Percentiles rank a stretch among this genome's conserved stretches.
Evolutionary conservation across 2,888 invertebrate genomes (phyloP).

Genomic region (Hipparchia semele): DNA sequence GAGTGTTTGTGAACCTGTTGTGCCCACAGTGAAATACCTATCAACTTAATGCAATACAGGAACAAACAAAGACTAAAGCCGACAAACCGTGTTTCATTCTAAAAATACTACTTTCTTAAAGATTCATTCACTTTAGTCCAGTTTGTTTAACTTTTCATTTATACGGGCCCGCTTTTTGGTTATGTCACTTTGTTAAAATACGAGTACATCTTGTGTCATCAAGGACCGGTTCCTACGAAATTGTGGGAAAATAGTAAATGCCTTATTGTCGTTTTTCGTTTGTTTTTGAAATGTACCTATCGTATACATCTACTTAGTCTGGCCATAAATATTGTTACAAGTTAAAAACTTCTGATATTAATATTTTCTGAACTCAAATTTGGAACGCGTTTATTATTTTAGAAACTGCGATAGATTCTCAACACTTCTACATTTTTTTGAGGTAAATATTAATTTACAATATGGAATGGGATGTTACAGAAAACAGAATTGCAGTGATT

Average conservation of each 20-base stretch:
- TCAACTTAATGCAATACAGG: conserved; percentile 36
- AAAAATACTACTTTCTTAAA: conserved; percentile 58
- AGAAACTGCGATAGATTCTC: no score
- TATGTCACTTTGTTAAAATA: conserved; percentile 35
- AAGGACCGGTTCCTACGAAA: neutral
- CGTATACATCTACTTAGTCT: no score
- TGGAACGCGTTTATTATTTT: no score
- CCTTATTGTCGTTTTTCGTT: neutral
- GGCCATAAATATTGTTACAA: no score
- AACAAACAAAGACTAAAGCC: conserved; percentile 48
- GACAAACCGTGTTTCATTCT: conserved; percentile 51
- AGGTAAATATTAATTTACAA: no score
- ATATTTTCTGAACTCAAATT: no score
- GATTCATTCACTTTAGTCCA: conserved; percentile 59
- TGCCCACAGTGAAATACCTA: neutral
- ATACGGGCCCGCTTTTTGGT: conserved; percentile 35
- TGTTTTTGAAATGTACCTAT: neutral
- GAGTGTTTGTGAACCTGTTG: neutral
- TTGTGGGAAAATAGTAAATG: conserved; percentile 5
- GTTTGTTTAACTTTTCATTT: conserved; percentile 45
- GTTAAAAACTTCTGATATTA: no score
- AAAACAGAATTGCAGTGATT: no score
- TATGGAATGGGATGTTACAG: no score
- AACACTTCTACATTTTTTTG: no score
- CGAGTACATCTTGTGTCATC: conserved; percentile 14